Evolutionary conservation across 2,888 invertebrate species (phyloP), one percentile per base, ranked within the genome.

Genomic region (Apomyelois bistriatella): DNA sequence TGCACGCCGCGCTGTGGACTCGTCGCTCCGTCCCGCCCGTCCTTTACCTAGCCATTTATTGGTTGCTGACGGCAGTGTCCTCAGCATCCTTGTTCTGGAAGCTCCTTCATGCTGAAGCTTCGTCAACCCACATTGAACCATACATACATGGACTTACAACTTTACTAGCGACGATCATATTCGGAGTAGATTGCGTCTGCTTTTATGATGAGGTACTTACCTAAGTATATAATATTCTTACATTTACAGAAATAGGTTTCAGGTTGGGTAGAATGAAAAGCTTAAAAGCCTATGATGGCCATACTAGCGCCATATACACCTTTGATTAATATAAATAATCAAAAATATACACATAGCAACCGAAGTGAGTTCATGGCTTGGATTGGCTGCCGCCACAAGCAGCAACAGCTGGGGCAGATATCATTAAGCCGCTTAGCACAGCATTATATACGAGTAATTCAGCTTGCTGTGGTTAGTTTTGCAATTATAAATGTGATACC

Each of bases 191-290:
- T 66, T 78, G 81, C 62, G 56, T 84, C 42, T 85, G 88, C 66
- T 89, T 90, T 68, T 89, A 88, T 60, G 88, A 87, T 58, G 88
- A 86, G 84, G 89, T 89, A 74, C 66, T 89, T 89, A 74, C 66
- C 60, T 65, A 46, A 36, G 12, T 7, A 3, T 7, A 32, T 4
- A 32, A 9, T 32, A 4, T 32, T 32, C 32, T 32, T 10, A 9
- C 7, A 6, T 6, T 32, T 9, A 32, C 32, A 32, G 2, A 28
- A 28, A 5, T 5, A 28, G 5, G 22, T 22, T 22, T 22, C 2
- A 22, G 22, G 22, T 22, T 22, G 5, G 22, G 22, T 5, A 3
- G 5, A 22, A 22, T 22, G 5, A 22, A 22, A n/a, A n/a, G n/a
- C n/a, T 22, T 22, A 22, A 22, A 22, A 22, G 22, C 22, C 22